These are phyloP conservation scores for Aphaenogaster ashmeadi DNA, from an alignment of 1,140 invertebrate genomes.

Conservation along the genomic window DNA sequence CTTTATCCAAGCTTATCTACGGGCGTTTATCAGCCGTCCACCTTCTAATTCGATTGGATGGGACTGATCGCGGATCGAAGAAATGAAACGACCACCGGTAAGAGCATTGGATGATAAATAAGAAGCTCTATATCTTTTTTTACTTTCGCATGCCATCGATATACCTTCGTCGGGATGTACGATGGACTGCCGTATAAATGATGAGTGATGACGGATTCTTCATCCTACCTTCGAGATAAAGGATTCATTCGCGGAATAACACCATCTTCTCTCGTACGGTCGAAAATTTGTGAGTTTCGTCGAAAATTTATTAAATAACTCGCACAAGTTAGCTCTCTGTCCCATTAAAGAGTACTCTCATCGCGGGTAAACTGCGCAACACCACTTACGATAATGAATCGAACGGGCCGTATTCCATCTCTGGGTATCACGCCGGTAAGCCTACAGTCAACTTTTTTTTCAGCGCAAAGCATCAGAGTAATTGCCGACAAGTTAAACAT, in stretches of 20 bases:
- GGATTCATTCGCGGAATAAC: conserved; percentile 29
- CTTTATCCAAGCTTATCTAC: conserved; percentile 53
- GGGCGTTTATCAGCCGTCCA: conserved; percentile 29
- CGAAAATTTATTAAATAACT: conserved; percentile 57
- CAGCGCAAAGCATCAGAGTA: conserved; percentile 16
- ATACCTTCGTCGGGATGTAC: conserved; percentile 68
- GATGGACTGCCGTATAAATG: conserved; percentile 31
- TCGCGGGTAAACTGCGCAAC: background rate
- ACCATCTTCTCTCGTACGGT: background rate
- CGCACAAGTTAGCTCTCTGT: background rate
- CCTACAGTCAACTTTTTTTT: conserved; percentile 23
- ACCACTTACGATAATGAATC: conserved; percentile 53
- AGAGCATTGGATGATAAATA: conserved; percentile 85
- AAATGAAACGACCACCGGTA: conserved; percentile 51
- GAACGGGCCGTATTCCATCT: conserved; percentile 4
- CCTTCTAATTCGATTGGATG: conserved; percentile 74
- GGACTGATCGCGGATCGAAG: conserved; percentile 15
- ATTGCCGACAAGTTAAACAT: conserved; percentile 55
- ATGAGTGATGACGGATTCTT: conserved; percentile 20
- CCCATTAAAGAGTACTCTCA: conserved; percentile 26
- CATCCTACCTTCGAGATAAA: background rate
- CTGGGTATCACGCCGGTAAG: conserved; percentile 15
- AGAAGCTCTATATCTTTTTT: conserved; percentile 72
- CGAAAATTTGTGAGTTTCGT: background rate
- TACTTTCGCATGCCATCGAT: conserved; percentile 71